Percentiles rank a stretch among this genome's conserved stretches.
Evolutionary conservation across 37 sponge, comb jelly and placozoan genomes (phyloP).

Genomic region (Crambe crambe): DNA sequence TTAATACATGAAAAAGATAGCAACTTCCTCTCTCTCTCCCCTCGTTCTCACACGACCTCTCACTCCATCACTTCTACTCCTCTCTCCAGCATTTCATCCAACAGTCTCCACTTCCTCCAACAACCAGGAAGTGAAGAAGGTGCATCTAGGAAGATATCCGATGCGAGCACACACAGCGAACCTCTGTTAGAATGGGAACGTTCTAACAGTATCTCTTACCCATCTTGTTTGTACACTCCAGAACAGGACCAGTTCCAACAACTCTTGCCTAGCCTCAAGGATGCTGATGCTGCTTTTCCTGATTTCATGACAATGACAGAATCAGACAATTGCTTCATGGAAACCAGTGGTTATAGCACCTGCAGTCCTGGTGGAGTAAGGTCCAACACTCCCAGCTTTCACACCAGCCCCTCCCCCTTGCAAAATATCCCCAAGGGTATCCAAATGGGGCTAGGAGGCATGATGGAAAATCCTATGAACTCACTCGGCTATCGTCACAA

Average conservation of each 20-base stretch:
- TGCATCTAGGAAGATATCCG: conserved; percentile 5
- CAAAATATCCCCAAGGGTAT: conserved; percentile 37
- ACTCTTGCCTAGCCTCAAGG: conserved; percentile 1
- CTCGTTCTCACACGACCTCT: not conserved
- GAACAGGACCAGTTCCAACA: not conserved
- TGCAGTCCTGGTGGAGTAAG: not conserved
- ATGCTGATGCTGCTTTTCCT: not conserved
- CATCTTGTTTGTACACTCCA: not conserved
- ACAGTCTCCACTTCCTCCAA: not conserved
- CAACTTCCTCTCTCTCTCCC: not conserved
- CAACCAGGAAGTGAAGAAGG: not conserved
- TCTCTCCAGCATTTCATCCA: too few relatives aligned
- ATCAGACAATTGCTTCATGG: not conserved
- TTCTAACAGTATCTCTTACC: not conserved
- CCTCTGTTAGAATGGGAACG: not conserved
- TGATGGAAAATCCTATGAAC: not conserved
- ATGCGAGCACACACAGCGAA: conserved; percentile 4
- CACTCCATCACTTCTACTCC: not conserved
- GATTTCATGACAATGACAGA: not conserved
- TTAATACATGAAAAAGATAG: not conserved
- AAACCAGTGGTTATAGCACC: not conserved
- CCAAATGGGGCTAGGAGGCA: conserved; percentile 2
- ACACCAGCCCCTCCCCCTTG: not conserved
- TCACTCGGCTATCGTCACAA: not conserved
- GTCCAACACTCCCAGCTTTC: not conserved